phyloP scores from a whole-genome alignment of 2,113 vertebrate species.

The Corythornis madagascariensis region DNA sequence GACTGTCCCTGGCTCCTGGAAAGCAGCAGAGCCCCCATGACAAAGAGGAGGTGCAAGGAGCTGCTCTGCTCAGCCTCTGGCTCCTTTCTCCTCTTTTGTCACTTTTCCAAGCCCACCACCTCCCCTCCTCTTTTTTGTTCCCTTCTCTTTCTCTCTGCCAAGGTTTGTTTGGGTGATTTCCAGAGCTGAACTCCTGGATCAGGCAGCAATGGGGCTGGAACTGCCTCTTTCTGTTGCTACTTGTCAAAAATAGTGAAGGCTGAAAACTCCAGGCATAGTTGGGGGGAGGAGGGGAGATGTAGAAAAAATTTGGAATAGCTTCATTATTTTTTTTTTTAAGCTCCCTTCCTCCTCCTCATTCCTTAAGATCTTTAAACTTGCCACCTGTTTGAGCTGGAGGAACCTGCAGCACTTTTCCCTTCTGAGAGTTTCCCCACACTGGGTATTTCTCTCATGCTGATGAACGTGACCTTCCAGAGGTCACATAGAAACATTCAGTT shows the following conservation, averaged over 20 bases:
- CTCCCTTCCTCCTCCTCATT: constrained; percentile 9
- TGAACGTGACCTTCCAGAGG: not conserved
- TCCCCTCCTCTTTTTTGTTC: not conserved
- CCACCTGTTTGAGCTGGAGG: constrained; percentile 57
- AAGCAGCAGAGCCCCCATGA: not conserved
- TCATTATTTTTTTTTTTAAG: not conserved
- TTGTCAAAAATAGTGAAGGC: not conserved
- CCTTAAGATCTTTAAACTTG: constrained; percentile 40
- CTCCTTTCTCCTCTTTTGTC: not conserved
- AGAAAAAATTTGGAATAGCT: not conserved
- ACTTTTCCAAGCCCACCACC: not conserved
- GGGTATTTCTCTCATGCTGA: not conserved
- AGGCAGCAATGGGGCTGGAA: not conserved
- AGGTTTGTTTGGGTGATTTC: not conserved
- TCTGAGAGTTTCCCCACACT: not conserved
- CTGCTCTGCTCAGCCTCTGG: not conserved
- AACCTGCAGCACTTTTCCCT: constrained; percentile 5
- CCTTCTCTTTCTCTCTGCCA: not conserved
- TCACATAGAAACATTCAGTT: not conserved
- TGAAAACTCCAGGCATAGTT: not conserved
- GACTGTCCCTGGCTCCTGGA: not conserved
- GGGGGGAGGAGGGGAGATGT: no score
- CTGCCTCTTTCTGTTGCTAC: not conserved
- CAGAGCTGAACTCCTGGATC: not conserved
- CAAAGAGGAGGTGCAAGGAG: not conserved